Base-by-base conservation (phyloP, 1,140 invertebrate genomes). In the Brachionus koreanus region DNA sequence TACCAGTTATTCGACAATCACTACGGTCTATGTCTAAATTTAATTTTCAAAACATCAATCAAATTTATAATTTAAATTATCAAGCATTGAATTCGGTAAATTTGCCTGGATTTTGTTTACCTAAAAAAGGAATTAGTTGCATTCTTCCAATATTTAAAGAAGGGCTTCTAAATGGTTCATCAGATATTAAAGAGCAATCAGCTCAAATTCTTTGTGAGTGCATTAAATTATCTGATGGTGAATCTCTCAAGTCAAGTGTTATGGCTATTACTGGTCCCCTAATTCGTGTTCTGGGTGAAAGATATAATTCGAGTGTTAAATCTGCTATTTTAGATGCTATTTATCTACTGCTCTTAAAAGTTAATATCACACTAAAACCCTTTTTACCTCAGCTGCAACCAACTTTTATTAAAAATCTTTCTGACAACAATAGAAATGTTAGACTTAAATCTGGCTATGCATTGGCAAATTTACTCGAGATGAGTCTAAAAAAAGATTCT, bases 311-410 rank as follows among this genome's bases (percentile, higher is more conserved):
- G 86, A 94, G 92, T 85, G 94, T 98, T 0, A 98, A 98, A 89
- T 94, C 95, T 0, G 95, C 97, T 33, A 95, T 99, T 10, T 89
- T 99, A 5, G 95, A 98, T 86, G 97, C 95, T 0, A 89, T 99
- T 19, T 94, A 94, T 1, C 91, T 95, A 72, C 90, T 99, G 19
- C 89, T 99, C n/a, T 91, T 97, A 96, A 79, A 76, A 91, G 93
- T 93, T 87, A 85, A 63, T 13, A 91, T 93, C 9, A 93, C 96
- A 91, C 88, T 99, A 86, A 98, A 97, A 89, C 96, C 98, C 86
- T 99, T 99, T 89, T 90, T 99, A 85, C 97, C 97, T 10, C 97
- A 99, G 90, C 90, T 99, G 9, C 96, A 98, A 91, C 98, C 96
- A 19, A 98, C 97, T 4, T 98, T 99, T 88, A 90, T 98, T 12